phyloP scores from a whole-genome alignment of 2,888 invertebrate genomes.

The Mesochorus sp. region DNA sequence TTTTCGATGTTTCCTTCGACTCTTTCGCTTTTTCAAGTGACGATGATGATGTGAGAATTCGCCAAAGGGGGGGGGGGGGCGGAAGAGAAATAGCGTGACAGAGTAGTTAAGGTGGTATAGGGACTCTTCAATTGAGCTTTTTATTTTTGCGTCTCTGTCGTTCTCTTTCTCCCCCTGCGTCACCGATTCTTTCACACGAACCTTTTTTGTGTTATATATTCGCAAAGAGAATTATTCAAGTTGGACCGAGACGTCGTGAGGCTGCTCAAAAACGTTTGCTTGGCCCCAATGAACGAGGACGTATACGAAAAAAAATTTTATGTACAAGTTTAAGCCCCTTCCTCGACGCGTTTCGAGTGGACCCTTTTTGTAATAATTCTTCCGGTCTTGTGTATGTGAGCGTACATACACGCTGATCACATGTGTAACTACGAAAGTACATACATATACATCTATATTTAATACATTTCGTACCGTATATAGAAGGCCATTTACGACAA shows the following conservation, averaged over 20 bases:
- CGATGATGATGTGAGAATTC: no score
- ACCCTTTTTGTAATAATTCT: not conserved
- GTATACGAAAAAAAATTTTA: not conserved
- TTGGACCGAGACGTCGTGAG: not conserved
- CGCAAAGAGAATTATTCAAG: conserved; percentile 45
- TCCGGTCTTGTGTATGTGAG: no score
- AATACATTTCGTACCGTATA: no score
- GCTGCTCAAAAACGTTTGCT: not conserved
- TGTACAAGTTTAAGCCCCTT: not conserved
- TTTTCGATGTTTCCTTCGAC: not conserved
- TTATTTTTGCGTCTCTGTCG: not conserved
- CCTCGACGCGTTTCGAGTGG: not conserved
- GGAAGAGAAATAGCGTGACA: no score
- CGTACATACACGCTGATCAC: not conserved
- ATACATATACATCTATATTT: not conserved
- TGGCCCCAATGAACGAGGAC: not conserved
- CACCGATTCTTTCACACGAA: not conserved
- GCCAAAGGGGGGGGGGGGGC: no score
- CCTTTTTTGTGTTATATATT: no score
- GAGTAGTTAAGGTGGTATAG: no score
- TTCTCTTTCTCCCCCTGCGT: no score
- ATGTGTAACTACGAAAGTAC: not conserved
- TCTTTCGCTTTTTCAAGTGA: not conserved
- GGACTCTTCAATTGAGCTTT: not conserved
- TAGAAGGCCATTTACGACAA: not conserved